phyloP scores from a whole-genome alignment of 2,888 invertebrate species.

The Macrostomum cliftonense region DNA sequence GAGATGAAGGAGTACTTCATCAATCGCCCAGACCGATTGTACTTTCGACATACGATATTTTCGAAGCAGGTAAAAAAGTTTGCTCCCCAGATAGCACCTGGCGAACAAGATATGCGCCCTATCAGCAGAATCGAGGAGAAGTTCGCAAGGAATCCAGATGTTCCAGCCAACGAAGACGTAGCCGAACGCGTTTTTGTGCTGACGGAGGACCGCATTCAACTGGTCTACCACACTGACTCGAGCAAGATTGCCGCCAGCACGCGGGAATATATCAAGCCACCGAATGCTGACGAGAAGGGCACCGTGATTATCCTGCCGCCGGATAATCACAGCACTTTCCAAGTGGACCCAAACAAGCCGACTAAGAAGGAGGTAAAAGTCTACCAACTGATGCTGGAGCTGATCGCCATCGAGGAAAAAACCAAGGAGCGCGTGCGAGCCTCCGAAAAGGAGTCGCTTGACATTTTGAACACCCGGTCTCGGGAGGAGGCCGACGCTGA shows the following conservation, averaged over 20 bases:
- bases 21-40: conserved; percentile 32
- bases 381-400: conserved; percentile 28
- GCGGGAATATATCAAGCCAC: conserved; percentile 14
- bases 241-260: conserved; percentile 32
- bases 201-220: conserved; percentile 29
- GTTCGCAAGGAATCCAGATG: conserved; percentile 23
- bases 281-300: conserved; percentile 25
- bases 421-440: conserved; percentile 26
- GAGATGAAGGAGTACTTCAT: conserved; percentile 33
- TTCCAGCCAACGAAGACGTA: conserved; percentile 31
- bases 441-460: conserved; percentile 32
- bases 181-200: conserved; percentile 28
- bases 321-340: conserved; percentile 10
- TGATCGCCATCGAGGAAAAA: conserved; percentile 29
- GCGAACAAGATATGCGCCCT: neutral
- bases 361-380: conserved; percentile 33
- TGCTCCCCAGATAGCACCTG: conserved; percentile 27
- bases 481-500: conserved; percentile 30
- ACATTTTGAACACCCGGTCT: conserved; percentile 28
- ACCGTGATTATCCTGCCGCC: conserved; percentile 3
- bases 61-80: conserved; percentile 31
- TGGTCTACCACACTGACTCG: conserved; percentile 34
- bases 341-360: conserved; percentile 23
- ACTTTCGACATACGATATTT: conserved; percentile 31
- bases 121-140: conserved; percentile 32